Evolutionary conservation across 1,140 invertebrate genomes (phyloP), one percentile per base, ranked within the genome.

Genomic region (Trichonephila inaurata): DNA sequence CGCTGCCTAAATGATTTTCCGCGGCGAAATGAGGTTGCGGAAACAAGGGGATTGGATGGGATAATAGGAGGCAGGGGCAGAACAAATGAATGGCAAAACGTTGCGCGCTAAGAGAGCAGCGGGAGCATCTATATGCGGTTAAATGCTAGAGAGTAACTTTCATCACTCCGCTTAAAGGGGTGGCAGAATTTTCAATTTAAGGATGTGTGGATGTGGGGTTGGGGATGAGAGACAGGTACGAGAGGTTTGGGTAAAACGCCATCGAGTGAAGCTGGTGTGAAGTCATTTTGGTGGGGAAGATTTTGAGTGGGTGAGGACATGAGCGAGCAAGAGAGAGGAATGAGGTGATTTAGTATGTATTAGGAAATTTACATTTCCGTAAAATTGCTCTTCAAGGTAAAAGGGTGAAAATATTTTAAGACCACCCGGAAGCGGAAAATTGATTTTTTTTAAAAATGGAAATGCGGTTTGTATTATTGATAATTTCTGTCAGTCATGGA

Each of bases 1-100:
- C 28, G 51, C 10, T 86, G 60, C 87, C 33, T n/a, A 40, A 89
- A 89, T 72, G 87, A 69, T 40, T 89, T 89, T 89, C n/a, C 51
- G 14, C 40, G 18, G n/a, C 33, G 62, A 51, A 40, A 66, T 40
- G 40, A 69, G 87, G 33, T 61, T 19, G 61, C 58, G 44, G 62
- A 83, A 83, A 83, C 62, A 51, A 64, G 87, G 61, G 24, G 64
- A 72, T 64, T 89, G 12, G 87, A 58, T 40, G 33, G 33, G 33
- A 40, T 1, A 40, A 40, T 40, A 40, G 33, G 2, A 40, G 33
- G 33, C 33, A 40, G 33, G 33, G 64, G 72, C 72, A 77, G 62
- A 89, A 87, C 60, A 83, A 69, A 62, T 33, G 64, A 21, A 33
- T 14, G 72, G 72, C 8, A 64, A 87, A 28, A 33, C 28, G 72